Evolutionary conservation across 2,113 vertebrate species (phyloP).

Genomic region (Hippopotamus amphibius): DNA sequence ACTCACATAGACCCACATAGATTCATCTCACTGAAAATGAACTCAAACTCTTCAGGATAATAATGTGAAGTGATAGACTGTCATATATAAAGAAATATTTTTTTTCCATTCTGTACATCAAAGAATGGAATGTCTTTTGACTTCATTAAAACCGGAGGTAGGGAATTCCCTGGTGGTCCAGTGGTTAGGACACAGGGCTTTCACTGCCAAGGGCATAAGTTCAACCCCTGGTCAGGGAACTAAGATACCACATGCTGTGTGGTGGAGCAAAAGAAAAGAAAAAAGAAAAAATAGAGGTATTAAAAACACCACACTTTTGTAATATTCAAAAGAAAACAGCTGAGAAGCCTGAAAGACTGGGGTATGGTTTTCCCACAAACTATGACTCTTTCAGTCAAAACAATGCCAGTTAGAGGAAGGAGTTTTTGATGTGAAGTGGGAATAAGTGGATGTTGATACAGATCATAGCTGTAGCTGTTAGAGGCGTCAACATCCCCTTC

Average conservation of each 20-base stretch:
- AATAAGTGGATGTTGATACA: background rate
- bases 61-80: background rate
- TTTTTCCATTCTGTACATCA: background rate
- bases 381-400: background rate
- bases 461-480: background rate
- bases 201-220: background rate
- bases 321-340: background rate
- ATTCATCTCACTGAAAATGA: background rate
- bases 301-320: background rate
- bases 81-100: background rate
- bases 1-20: background rate
- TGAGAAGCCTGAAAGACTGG: background rate
- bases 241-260: background rate
- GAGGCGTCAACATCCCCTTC: background rate
- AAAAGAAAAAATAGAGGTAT: background rate
- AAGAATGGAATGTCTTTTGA: background rate
- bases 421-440: background rate
- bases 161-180: background rate
- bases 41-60: background rate
- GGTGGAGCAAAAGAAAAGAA: background rate
- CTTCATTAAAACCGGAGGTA: background rate
- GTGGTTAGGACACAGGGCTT: background rate
- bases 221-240: background rate
- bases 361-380: constrained; percentile 37
- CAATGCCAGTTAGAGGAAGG: background rate